Base-by-base conservation (phyloP, 2,888 invertebrate genomes). In the Epistrophe eligans region DNA sequence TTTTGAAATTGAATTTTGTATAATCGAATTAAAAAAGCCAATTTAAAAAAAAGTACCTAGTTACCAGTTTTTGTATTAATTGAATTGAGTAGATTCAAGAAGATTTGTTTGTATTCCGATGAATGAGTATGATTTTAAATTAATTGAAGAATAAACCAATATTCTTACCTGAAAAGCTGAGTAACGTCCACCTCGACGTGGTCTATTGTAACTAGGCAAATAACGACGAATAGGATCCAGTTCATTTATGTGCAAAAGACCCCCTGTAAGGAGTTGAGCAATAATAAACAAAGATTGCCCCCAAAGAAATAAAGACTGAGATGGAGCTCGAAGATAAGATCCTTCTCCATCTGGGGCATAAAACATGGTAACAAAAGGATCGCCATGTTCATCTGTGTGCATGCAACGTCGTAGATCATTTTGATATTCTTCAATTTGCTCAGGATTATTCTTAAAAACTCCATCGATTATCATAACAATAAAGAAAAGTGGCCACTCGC, bases 401-500 rank as follows among this genome's bases (percentile, higher is more conserved):
- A 99, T 95, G 90, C 98, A 94, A 50, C 96, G 94, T 90, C 98
- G 96, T 52, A 99, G 93, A 88, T 98, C 94, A 89, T 95, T 95
- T 93, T 98, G 97, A 93, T 98, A 99, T 91, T 98, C 96, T 88
- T 97, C 96, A n/a, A 98, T 97, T 94, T 98, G 98, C 72, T 97
- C 97, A 4, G 97, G 96, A 88, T 97, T 93, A 19, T 97, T 95
- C 90, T 96, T 96, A 91, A 97, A 98, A 66, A 97, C 97, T 11
- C 99, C 98, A 92, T 99, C 99, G 89, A 99, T 98, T 64, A 99
- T 97, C 96, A 99, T 97, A 92, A 97, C 97, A 57, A 98, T 96
- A 91, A 97, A 98, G 93, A 99, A 99, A 67, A 99, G 93, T 0
- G 99, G 99, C 99, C 99, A 99, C 92, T 99, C 99, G 89, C 98